Percentiles rank a stretch among this genome's conserved stretches.
Conservation (phyloP, 2,888 invertebrate species). For the Ennomos erosarius region DNA sequence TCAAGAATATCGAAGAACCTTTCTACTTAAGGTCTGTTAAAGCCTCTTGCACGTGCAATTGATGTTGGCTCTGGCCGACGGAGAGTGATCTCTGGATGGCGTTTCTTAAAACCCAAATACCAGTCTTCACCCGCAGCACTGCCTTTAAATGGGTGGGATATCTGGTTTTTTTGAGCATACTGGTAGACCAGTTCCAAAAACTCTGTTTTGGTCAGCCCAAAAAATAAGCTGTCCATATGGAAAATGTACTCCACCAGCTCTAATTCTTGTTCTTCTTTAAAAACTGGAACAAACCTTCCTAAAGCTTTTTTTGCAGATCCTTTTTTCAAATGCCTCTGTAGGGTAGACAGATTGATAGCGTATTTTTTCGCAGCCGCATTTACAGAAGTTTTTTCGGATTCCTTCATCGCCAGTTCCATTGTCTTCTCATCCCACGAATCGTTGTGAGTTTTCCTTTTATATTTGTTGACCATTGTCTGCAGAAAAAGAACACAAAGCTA, state of each 20-base stretch:
- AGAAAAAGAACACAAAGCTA: neutral
- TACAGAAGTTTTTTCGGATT: too few species aligned
- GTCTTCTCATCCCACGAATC: neutral
- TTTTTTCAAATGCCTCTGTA: too few species aligned
- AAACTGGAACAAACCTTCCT: too few species aligned
- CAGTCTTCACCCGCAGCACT: too few species aligned
- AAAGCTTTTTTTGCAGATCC: slow-evolving; percentile 1
- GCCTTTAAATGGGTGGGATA: slow-evolving; percentile 1
- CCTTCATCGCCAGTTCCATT: too few species aligned
- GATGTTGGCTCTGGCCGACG: slow-evolving; percentile 34
- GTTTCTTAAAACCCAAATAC: neutral
- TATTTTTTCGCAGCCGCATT: neutral
- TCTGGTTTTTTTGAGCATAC: slow-evolving; percentile 4
- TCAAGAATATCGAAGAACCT: slow-evolving; percentile 28
- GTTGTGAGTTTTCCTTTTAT: slow-evolving; percentile 23
- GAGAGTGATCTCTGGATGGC: slow-evolving; percentile 6
- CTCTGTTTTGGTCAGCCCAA: slow-evolving; percentile 26
- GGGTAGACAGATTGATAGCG: too few species aligned
- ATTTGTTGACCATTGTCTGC: neutral
- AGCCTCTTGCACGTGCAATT: slow-evolving; percentile 30
- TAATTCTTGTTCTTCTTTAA: neutral
- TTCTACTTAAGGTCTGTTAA: slow-evolving; percentile 31
- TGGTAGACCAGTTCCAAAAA: slow-evolving; percentile 10
- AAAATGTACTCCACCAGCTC: slow-evolving; percentile 24
- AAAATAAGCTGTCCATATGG: slow-evolving; percentile 31